These are phyloP conservation scores for Apostichopus leukothele DNA, from an alignment of 53 echinoderm and acorn worm genomes.

Conservation along the genomic window DNA sequence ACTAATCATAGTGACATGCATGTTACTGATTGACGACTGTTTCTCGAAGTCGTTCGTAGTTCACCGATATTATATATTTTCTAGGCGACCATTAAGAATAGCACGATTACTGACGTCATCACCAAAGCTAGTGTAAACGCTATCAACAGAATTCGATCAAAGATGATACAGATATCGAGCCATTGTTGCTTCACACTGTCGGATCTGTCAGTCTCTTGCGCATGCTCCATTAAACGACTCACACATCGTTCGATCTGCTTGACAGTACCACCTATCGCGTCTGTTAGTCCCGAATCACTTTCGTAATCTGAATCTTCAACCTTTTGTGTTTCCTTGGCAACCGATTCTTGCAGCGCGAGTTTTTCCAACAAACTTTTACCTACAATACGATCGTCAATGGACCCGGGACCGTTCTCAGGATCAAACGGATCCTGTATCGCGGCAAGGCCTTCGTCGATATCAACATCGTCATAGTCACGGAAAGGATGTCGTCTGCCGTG, in stretches of 20 bases:
- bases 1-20: no score
- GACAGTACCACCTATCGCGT: conserved; percentile 68
- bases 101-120: conserved; percentile 56
- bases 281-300: conserved; percentile 56
- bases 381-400: conserved; percentile 51
- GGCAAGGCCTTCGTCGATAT: conserved; percentile 9
- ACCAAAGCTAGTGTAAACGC: conserved; percentile 61
- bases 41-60: no score
- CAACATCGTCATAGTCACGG: conserved; percentile 19
- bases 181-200: conserved; percentile 71
- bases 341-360: conserved; percentile 50
- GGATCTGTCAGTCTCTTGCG: not conserved
- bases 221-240: conserved; percentile 52
- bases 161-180: conserved; percentile 84
- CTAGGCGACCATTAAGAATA: conserved; percentile 59
- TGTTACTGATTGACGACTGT: no score
- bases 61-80: no score
- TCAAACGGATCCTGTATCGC: conserved; percentile 63
- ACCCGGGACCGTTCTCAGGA: conserved; percentile 58
- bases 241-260: conserved; percentile 75
- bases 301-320: conserved; percentile 61
- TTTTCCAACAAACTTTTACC: conserved; percentile 75
- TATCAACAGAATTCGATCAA: conserved; percentile 71
- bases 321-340: not conserved
- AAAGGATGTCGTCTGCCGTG: conserved; percentile 59